These are phyloP conservation scores for Sebastes cheni DNA, from an alignment of 2,797 vertebrate genomes.

Conservation along the genomic window DNA sequence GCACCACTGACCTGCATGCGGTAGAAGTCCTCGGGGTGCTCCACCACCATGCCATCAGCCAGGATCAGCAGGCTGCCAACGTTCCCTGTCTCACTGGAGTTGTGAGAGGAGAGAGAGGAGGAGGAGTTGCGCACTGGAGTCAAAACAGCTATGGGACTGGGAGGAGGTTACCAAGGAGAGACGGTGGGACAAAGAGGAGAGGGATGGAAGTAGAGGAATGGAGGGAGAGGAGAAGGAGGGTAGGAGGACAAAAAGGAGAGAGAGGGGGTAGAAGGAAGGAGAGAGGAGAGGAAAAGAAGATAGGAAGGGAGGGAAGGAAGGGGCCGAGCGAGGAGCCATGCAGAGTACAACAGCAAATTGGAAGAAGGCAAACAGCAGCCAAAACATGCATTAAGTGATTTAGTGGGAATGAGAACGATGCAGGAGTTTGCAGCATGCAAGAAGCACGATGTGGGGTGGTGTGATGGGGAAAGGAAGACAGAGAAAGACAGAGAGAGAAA, in stretches of 20 bases:
- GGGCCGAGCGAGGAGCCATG: background rate
- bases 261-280: no score
- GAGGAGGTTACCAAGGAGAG: slow-evolving; percentile 9
- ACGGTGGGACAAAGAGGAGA: background rate
- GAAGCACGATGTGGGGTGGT: background rate
- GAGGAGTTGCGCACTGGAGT: slow-evolving; percentile 91
- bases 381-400: slow-evolving; percentile 9
- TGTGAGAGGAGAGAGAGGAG: slow-evolving; percentile 91
- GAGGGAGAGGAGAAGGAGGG: background rate
- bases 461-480: background rate
- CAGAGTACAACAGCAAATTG: slow-evolving; percentile 6
- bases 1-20: slow-evolving; percentile 90
- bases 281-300: background rate
- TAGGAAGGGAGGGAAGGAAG: background rate
- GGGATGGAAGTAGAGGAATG: no score
- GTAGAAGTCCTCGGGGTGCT: slow-evolving; percentile 93
- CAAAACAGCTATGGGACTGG: slow-evolving; percentile 90
- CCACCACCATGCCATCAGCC: slow-evolving; percentile 89
- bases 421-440: background rate
- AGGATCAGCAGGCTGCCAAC: slow-evolving; percentile 89
- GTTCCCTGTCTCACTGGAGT: slow-evolving; percentile 86
- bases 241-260: background rate
- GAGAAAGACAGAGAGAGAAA: background rate
- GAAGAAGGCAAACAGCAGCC: background rate
- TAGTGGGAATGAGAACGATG: background rate